phyloP scores from a whole-genome alignment of 2,113 vertebrate genomes.

The Scartelaos histophorus region DNA sequence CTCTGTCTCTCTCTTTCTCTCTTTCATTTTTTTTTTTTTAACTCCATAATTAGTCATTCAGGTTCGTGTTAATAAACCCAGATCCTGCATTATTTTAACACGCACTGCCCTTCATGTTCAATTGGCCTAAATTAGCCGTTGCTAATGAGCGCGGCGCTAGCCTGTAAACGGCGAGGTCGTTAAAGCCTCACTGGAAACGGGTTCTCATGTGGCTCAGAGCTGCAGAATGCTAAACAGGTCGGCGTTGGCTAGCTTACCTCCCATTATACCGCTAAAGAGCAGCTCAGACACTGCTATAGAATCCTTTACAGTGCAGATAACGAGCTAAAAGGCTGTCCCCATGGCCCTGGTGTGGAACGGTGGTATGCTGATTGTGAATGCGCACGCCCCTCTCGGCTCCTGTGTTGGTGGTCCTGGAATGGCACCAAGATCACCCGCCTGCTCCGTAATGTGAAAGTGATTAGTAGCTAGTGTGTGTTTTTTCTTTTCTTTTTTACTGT shows the following conservation, averaged over 20 bases:
- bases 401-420: conserved; percentile 88
- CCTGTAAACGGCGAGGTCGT: conserved; percentile 48
- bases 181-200: conserved; percentile 6
- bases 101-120: conserved; percentile 27
- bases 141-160: conserved; percentile 36
- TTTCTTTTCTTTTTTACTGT: conserved; percentile 45
- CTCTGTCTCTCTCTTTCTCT: no score
- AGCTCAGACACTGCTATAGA: conserved; percentile 28
- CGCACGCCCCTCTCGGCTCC: conserved; percentile 55
- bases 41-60: not conserved
- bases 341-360: conserved; percentile 23
- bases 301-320: conserved; percentile 38
- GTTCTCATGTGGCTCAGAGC: conserved; percentile 19
- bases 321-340: conserved; percentile 22
- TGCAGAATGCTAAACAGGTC: not conserved
- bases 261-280: not conserved
- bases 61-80: not conserved
- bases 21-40: not conserved
- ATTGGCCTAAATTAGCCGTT: conserved; percentile 45
- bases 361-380: conserved; percentile 49
- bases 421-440: conserved; percentile 82
- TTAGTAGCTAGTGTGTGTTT: conserved; percentile 80
- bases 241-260: conserved; percentile 1
- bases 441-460: conserved; percentile 88
- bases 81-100: conserved; percentile 27